These are phyloP conservation scores for Boloria selene DNA, from an alignment of 2,888 invertebrate species.

Conservation along the genomic window DNA sequence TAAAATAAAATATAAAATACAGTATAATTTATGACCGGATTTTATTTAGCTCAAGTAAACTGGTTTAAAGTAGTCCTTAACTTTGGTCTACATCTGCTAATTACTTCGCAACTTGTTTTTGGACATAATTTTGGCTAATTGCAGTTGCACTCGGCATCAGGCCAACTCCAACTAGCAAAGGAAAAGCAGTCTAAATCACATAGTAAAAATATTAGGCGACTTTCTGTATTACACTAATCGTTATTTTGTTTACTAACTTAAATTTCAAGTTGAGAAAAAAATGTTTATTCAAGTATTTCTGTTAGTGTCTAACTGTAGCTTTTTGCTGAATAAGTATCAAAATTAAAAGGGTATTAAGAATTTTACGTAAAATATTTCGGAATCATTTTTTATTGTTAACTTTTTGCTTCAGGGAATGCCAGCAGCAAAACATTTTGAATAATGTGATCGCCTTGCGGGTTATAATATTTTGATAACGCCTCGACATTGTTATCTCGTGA, in stretches of 20 bases:
- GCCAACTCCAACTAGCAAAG: constrained; percentile 61
- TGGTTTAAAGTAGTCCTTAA: constrained; percentile 62
- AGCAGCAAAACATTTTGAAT: constrained; percentile 70
- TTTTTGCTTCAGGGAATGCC: constrained; percentile 57
- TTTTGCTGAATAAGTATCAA: neutral
- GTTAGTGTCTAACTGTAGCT: neutral
- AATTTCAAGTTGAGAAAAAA: neutral
- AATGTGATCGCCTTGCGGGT: constrained; percentile 56
- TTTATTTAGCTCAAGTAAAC: constrained; percentile 49
- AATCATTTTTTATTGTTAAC: constrained; percentile 57
- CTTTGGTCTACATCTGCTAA: constrained; percentile 74
- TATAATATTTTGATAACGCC: constrained; percentile 73
- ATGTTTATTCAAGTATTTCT: neutral
- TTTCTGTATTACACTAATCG: constrained; percentile 47
- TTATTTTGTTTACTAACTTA: neutral
- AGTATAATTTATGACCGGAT: constrained; percentile 18
- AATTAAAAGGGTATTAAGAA: constrained; percentile 7
- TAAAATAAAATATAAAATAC: constrained; percentile 36
- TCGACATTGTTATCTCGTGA: constrained; percentile 79
- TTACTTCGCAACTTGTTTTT: constrained; percentile 78
- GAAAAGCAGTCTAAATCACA: constrained; percentile 64
- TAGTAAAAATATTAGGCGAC: constrained; percentile 48
- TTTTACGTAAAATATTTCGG: neutral
- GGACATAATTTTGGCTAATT: constrained; percentile 79
- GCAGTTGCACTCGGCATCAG: constrained; percentile 66